These are phyloP conservation scores for Acrocyrtus sp. DNA, from an alignment of 2,888 invertebrate genomes.

Conservation along the genomic window DNA sequence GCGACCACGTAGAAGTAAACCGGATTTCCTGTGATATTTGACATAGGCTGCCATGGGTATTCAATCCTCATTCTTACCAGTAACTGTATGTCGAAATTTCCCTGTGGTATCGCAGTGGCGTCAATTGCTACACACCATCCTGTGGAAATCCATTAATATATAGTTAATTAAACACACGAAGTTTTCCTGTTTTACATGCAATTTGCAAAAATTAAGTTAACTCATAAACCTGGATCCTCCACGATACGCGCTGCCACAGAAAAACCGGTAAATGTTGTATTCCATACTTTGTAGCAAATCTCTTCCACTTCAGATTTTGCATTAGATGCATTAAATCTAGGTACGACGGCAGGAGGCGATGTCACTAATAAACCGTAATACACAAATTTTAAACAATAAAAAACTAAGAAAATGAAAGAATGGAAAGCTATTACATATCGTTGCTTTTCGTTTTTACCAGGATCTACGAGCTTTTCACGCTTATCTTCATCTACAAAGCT, in stretches of 20 bases:
- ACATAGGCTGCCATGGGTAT: background rate
- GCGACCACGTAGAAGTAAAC: conserved; percentile 53
- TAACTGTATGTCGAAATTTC: conserved; percentile 39
- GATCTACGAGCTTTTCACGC: no score
- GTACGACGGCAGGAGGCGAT: no score
- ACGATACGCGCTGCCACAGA: no score
- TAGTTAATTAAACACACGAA: no score
- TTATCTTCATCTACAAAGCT: background rate
- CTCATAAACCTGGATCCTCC: no score
- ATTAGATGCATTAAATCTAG: no score
- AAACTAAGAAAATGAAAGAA: background rate
- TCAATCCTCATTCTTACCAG: conserved; percentile 45
- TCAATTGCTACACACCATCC: conserved; percentile 51
- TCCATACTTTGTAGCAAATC: conserved; percentile 32
- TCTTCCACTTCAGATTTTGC: conserved; percentile 28
- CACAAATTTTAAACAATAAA: background rate
- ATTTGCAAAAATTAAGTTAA: no score
- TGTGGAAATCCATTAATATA: no score
- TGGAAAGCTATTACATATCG: no score
- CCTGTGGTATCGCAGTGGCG: conserved; percentile 42
- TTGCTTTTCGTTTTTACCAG: no score
- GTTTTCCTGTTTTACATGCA: no score
- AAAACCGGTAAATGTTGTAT: background rate
- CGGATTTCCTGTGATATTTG: background rate
- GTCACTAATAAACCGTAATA: no score